phyloP scores from a whole-genome alignment of 2,888 invertebrate genomes.

The Gryllus longicercus region DNA sequence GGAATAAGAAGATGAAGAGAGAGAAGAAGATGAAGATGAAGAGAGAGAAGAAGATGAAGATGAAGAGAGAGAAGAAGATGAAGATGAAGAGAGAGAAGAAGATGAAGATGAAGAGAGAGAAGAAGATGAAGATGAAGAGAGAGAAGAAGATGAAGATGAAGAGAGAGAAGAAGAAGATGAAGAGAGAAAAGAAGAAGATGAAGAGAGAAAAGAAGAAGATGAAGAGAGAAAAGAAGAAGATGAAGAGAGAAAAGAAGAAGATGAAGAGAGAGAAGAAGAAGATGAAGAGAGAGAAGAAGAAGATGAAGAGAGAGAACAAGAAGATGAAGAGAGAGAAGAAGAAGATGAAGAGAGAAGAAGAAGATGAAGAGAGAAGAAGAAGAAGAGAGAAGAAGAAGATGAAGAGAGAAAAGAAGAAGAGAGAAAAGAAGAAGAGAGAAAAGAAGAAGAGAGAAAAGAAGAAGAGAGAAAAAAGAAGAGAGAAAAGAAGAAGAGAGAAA shows the following conservation, averaged over 20 bases:
- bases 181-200: neutral
- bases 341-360: neutral
- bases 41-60: neutral
- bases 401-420: neutral
- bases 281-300: neutral
- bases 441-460: neutral
- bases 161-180: rapidly evolving
- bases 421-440: neutral
- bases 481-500: no score
- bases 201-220: no score
- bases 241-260: no score
- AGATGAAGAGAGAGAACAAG: neutral
- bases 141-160: neutral
- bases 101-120: neutral
- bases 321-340: neutral
- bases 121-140: neutral
- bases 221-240: no score
- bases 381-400: neutral
- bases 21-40: neutral
- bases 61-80: neutral
- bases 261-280: no score
- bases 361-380: no score
- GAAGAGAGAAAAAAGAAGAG: no score
- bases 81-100: neutral
- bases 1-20: neutral